Percentiles rank a stretch among this genome's conserved stretches.
Conservation (phyloP, 2,113 vertebrate species). For the Indri indri region DNA sequence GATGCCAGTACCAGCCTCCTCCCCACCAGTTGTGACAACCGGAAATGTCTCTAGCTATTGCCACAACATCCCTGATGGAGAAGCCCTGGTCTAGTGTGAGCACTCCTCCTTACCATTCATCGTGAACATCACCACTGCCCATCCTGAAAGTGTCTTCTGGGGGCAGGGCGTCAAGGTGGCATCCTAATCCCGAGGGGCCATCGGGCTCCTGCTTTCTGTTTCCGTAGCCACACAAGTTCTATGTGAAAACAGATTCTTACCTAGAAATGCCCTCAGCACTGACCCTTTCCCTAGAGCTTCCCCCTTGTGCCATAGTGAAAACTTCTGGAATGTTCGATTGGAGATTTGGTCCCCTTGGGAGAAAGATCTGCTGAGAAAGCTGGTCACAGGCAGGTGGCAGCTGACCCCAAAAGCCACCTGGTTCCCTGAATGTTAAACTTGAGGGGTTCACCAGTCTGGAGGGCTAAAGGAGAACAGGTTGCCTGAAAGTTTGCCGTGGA, state of each 20-base stretch:
- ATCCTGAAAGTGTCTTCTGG: too few relatives aligned
- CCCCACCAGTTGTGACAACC: background rate
- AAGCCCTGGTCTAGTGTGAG: background rate
- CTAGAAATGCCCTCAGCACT: background rate
- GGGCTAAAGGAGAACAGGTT: background rate
- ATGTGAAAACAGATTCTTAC: background rate
- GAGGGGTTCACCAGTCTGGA: background rate
- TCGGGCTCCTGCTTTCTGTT: background rate
- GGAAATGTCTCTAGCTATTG: background rate
- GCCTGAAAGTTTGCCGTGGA: background rate
- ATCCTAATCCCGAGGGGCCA: background rate
- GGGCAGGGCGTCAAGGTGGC: background rate
- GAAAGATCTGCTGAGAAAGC: background rate
- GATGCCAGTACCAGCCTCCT: background rate
- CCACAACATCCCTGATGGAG: background rate
- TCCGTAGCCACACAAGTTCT: background rate
- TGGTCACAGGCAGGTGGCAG: background rate
- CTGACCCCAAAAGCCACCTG: background rate
- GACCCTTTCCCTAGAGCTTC: background rate
- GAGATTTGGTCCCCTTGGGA: background rate
- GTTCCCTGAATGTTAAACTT: background rate
- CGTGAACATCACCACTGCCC: background rate
- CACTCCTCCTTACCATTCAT: rapidly evolving
- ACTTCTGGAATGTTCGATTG: background rate
- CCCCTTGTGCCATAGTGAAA: background rate